A percentile compares a stretch with the other conserved stretches of the same genome.
Evolutionary conservation across 1,140 invertebrate species (phyloP).

Genomic region (Chelonus insularis): DNA sequence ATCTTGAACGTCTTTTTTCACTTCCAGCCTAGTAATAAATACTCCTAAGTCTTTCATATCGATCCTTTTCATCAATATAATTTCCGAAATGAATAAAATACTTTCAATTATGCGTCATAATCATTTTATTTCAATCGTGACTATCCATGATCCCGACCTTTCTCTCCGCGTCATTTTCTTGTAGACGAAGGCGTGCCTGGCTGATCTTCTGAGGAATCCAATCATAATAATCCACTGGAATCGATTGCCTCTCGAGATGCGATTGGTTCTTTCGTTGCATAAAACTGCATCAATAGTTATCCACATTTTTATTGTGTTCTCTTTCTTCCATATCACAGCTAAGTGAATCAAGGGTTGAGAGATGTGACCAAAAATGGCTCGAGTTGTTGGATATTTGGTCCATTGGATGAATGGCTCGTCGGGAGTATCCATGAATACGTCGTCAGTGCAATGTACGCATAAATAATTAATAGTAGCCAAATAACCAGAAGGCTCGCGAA

Average conservation of each 20-base stretch:
- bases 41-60: too few relatives aligned
- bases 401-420: background rate
- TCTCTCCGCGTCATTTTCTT: background rate
- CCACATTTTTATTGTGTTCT: too few relatives aligned
- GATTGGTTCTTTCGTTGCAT: constrained; percentile 44
- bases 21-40: too few relatives aligned
- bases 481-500: constrained; percentile 25
- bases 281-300: too few relatives aligned
- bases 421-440: background rate
- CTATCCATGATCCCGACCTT: background rate
- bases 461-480: constrained; percentile 5
- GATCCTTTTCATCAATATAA: too few relatives aligned
- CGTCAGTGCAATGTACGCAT: background rate
- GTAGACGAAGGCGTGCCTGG: constrained; percentile 1
- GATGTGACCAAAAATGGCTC: too few relatives aligned
- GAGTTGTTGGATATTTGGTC: too few relatives aligned
- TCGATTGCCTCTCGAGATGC: constrained; percentile 57
- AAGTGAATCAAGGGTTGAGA: too few relatives aligned
- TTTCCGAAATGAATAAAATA: background rate
- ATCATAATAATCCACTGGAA: constrained; percentile 59
- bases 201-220: constrained; percentile 46
- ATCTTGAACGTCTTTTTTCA: background rate
- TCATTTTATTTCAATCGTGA: constrained; percentile 2
- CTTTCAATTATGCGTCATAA: background rate
- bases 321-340: too few relatives aligned